Evolutionary conservation across 1,140 invertebrate genomes (phyloP), one percentile per base, ranked within the genome.

Genomic region (Drosophila tropicalis): DNA sequence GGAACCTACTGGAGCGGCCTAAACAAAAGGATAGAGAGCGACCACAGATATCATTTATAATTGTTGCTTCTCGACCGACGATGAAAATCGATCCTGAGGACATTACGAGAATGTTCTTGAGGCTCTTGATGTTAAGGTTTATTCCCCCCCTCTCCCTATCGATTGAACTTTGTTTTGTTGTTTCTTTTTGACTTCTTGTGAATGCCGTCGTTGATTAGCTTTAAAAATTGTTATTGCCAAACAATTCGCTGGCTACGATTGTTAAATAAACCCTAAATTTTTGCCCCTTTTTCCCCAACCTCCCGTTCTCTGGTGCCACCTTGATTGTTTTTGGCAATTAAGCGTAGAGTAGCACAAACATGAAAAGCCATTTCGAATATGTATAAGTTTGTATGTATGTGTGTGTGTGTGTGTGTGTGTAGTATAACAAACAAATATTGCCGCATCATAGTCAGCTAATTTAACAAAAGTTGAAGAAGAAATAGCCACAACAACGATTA

Each of bases 361-460:
- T 34, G 32, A 70, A 70, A 41, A 62, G 39, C 32, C 58, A 61
- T 22, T 40, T 41, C 72, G 57, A 60, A 69, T 63, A 76, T 66
- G 69, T 76, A 72, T 63, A 76, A 47, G 68, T 60, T 1, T 22
- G 19, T 22, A 2, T 22, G 19, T 25, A 3, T 25, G 25, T 25
- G 4, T 25, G 4, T 25, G 29, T 29, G 5, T 29, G 0, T 29
- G 29, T 29, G 6, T 29, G 29, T 29, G 6, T 67, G 66, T 64
- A 77, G 36, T 56, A 67, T 65, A 56, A 63, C 63, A 70, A 76
- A 66, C 69, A 75, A 76, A 79, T 80, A 66, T 68, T 76, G 72
- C 78, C 73, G 57, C 69, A 81, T 76, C 79, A 81, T 77, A 81
- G 79, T 61, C 60, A 81, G 72, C 65, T 77, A 81, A 81, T 81